These are phyloP conservation scores for Spodoptera litura DNA, from an alignment of 1,140 invertebrate species.

Conservation along the genomic window DNA sequence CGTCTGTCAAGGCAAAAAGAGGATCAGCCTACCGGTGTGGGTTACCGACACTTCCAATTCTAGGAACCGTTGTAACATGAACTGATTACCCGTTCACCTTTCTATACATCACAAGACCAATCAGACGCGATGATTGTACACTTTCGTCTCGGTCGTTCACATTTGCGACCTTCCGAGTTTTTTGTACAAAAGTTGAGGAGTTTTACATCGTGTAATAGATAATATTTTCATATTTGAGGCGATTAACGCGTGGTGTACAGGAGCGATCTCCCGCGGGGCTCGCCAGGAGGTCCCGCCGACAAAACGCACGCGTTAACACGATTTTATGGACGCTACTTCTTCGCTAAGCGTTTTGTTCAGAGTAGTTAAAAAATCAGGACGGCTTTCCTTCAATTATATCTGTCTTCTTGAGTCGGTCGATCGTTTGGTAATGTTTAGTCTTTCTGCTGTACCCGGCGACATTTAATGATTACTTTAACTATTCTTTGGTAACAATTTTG, in stretches of 20 bases:
- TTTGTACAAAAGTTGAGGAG: slow-evolving; percentile 34
- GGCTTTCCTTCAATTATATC: background rate
- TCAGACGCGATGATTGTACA: slow-evolving; percentile 48
- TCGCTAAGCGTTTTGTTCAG: slow-evolving; percentile 43
- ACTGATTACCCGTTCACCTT: slow-evolving; percentile 44
- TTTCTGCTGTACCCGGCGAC: too few species aligned
- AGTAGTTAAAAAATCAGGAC: background rate
- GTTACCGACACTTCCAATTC: slow-evolving; percentile 21
- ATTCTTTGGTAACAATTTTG: too few species aligned
- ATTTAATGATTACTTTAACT: too few species aligned
- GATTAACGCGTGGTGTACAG: slow-evolving; percentile 70
- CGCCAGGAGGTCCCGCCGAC: slow-evolving; percentile 62
- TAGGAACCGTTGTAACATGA: slow-evolving; percentile 39
- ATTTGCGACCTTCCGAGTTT: slow-evolving; percentile 33
- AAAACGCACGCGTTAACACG: slow-evolving; percentile 50
- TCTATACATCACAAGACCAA: slow-evolving; percentile 42
- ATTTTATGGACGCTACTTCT: slow-evolving; percentile 53
- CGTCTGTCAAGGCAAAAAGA: slow-evolving; percentile 20
- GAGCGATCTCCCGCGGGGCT: slow-evolving; percentile 71
- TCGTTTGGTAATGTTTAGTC: too few species aligned
- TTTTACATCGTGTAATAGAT: slow-evolving; percentile 59
- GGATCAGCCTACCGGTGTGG: slow-evolving; percentile 14
- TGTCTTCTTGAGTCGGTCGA: background rate
- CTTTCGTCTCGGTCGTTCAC: slow-evolving; percentile 46
- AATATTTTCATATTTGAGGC: slow-evolving; percentile 74